Conservation (phyloP, 2,797 vertebrate species). For the Choloepus didactylus region DNA sequence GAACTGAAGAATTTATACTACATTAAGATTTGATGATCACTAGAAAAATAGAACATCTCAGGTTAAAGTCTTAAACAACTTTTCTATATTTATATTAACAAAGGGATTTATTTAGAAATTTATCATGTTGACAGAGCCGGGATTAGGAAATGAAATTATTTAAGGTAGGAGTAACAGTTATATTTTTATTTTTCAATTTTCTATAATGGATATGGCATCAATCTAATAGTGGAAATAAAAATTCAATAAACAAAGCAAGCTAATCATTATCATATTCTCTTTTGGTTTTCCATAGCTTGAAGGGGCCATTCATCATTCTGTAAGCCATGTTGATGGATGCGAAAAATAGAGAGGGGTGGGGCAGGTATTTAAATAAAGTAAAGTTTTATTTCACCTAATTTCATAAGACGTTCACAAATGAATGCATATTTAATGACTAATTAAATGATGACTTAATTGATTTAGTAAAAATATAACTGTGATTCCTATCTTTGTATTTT, state of each 20-base stretch:
- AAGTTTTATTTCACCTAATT: not conserved
- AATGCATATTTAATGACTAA: not conserved
- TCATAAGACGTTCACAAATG: not conserved
- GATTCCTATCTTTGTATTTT: not conserved
- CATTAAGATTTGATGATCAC: not conserved
- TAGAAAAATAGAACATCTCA: not conserved
- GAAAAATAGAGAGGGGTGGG: not conserved
- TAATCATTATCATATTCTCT: not conserved
- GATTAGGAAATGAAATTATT: slow-evolving; percentile 27
- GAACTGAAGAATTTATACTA: not conserved
- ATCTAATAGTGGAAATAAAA: not conserved
- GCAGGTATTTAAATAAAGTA: not conserved
- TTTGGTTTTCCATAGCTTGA: slow-evolving; percentile 27
- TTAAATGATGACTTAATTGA: not conserved
- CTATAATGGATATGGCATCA: not conserved
- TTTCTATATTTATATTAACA: not conserved
- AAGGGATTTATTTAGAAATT: not conserved
- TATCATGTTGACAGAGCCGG: not conserved
- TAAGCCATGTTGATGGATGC: not conserved
- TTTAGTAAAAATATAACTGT: not conserved
- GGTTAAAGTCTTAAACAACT: not conserved
- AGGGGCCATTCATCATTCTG: slow-evolving; percentile 13
- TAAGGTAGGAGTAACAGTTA: not conserved
- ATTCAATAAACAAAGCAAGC: not conserved
- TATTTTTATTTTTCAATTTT: not conserved